Percentiles rank a stretch among this genome's conserved stretches.
These are phyloP conservation scores for Petaurus breviceps DNA, from an alignment of 2,113 vertebrate species.

Conservation along the genomic window DNA sequence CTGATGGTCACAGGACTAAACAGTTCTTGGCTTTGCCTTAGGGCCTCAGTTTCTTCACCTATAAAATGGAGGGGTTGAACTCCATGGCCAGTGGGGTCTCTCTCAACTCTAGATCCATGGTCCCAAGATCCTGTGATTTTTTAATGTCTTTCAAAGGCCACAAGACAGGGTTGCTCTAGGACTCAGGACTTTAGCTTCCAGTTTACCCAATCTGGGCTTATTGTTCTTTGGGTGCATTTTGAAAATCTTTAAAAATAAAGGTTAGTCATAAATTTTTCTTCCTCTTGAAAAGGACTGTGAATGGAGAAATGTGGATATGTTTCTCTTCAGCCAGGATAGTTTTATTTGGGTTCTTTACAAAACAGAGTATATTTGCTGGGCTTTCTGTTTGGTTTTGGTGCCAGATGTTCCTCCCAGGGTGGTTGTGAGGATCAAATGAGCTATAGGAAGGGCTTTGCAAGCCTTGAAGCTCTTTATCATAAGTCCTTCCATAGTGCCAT, in stretches of 20 bases:
- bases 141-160: too few relatives aligned
- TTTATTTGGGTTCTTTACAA: background rate
- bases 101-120: background rate
- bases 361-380: background rate
- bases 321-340: background rate
- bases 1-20: background rate
- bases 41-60: background rate
- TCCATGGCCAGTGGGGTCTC: too few relatives aligned
- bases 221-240: background rate
- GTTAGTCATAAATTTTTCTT: background rate
- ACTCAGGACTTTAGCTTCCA: background rate
- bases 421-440: background rate
- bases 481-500: too few relatives aligned
- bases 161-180: background rate
- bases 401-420: background rate
- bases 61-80: background rate
- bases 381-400: background rate
- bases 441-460: background rate
- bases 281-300: background rate
- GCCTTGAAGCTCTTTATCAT: background rate
- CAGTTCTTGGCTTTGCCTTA: background rate
- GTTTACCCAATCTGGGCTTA: background rate
- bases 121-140: background rate
- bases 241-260: background rate
- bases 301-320: background rate